Evolutionary conservation across 2,797 vertebrate species (phyloP).

Genomic region (Parambassis ranga): DNA sequence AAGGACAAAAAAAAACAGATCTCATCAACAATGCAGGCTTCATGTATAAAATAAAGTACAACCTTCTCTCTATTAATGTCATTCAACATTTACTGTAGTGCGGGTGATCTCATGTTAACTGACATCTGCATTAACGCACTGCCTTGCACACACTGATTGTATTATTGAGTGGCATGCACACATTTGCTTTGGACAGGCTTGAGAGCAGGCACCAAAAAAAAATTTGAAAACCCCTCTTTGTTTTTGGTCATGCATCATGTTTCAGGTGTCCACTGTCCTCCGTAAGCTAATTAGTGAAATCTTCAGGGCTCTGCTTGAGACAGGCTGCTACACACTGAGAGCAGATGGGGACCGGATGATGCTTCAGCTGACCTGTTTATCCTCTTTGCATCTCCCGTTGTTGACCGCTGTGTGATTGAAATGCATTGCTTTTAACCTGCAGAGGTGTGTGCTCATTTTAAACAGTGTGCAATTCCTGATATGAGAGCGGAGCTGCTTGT

Average conservation of each 20-base stretch:
- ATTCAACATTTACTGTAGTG: slow-evolving; percentile 7
- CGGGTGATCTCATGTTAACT: slow-evolving; percentile 33
- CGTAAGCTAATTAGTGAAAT: slow-evolving; percentile 65
- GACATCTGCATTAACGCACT: slow-evolving; percentile 31
- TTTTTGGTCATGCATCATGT: slow-evolving; percentile 14
- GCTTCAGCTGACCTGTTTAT: slow-evolving; percentile 71
- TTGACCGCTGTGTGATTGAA: slow-evolving; percentile 50
- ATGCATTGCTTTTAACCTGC: slow-evolving; percentile 29
- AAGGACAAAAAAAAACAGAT: slow-evolving; percentile 25
- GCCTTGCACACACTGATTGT: not conserved
- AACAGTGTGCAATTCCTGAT: slow-evolving; percentile 13
- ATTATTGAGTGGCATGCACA: slow-evolving; percentile 20
- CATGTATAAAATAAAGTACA: slow-evolving; percentile 52
- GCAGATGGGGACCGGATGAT: slow-evolving; percentile 72
- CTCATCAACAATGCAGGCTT: slow-evolving; percentile 52
- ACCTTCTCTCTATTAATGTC: slow-evolving; percentile 38
- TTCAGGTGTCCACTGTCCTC: slow-evolving; percentile 54
- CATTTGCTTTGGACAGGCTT: slow-evolving; percentile 1
- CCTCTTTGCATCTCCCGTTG: slow-evolving; percentile 48
- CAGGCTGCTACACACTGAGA: slow-evolving; percentile 59
- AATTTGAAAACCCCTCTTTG: slow-evolving; percentile 1
- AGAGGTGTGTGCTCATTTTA: slow-evolving; percentile 11
- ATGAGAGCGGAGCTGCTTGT: not conserved
- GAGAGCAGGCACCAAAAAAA: not conserved
- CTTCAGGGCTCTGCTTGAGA: slow-evolving; percentile 61